These are phyloP conservation scores for Forbesichthys papilliferus DNA, from an alignment of 2,113 vertebrate genomes.

Conservation along the genomic window DNA sequence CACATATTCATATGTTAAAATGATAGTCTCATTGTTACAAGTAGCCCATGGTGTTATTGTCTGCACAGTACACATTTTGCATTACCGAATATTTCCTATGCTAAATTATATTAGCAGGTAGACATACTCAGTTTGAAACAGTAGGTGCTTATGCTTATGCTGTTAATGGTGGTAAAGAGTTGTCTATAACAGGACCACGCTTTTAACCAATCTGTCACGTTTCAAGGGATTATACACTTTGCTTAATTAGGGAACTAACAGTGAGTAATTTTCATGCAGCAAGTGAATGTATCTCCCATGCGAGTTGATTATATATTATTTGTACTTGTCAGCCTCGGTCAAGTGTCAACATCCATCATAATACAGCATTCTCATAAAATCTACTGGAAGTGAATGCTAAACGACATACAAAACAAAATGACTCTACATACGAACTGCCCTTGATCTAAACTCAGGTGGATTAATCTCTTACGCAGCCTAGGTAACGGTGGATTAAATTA, in stretches of 20 bases:
- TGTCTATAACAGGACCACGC: background rate
- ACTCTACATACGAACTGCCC: conserved; percentile 27
- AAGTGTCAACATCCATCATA: conserved; percentile 43
- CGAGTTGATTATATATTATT: conserved; percentile 39
- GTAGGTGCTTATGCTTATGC: background rate
- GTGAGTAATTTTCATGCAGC: conserved; percentile 63
- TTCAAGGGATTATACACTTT: conserved; percentile 50
- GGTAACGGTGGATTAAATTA: conserved; percentile 73
- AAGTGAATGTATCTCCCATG: conserved; percentile 51
- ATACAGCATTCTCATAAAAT: background rate
- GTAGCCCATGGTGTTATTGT: too few species aligned
- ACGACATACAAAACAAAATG: background rate
- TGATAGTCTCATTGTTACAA: too few species aligned
- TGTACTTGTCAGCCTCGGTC: conserved; percentile 55
- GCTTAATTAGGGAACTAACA: conserved; percentile 59
- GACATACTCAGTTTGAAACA: background rate
- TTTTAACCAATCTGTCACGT: conserved; percentile 36
- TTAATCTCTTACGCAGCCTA: conserved; percentile 60
- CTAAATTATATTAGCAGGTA: background rate
- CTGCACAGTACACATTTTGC: background rate
- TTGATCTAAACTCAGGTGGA: conserved; percentile 49
- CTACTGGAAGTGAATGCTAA: too few species aligned
- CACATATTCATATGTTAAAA: too few species aligned
- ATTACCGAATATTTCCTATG: background rate
- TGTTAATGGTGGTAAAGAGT: background rate